Evolutionary conservation across 2,113 vertebrate genomes (phyloP), one percentile per base, ranked within the genome.

Genomic region (Gila orcuttii): DNA sequence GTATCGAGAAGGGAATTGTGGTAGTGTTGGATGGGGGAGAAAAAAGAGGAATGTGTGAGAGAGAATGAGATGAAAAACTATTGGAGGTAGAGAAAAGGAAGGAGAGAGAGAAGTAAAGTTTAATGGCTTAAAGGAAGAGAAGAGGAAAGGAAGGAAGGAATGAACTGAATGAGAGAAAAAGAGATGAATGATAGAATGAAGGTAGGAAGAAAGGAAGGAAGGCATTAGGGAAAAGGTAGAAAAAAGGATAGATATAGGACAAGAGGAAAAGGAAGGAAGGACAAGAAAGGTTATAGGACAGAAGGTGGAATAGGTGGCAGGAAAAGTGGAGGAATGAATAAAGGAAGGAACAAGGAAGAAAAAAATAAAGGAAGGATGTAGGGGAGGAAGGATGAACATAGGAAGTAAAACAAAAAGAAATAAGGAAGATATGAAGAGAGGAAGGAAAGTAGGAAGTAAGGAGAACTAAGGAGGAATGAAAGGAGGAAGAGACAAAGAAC

Each of bases 41-140:
- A 77, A 55, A n/a, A 11, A 77, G 47, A 77, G 19, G 15, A 19
- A 55, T 77, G 75, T 77, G 75, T 21, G 84, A 55, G 84, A 66
- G 74, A 85, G 60, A 77, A 75, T 50, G n/a, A 52, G 59, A 69
- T 28, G 33, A 55, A 71, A 36, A 71, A 68, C 31, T 52, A 45
- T 13, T 45, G 4, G 36, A 74, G 71, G 23, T 45, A 28, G 36
- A 59, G n/a, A 19, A 21, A 75, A 42, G 21, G 36, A 11, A 21
- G 28, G 33, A 31, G 15, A 52, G 47, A 25, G 23, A 42, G 6
- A 45, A 36, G n/a, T 25, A 39, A 76, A 52, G 74, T 50, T 33
- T 68, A 62, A 62, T 11, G n/a, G 59, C 10, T 62, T 62, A 33
- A 68, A 33, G 31, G 66, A 69, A 69, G 66, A 69, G 64, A 69